phyloP scores from a whole-genome alignment of 2,888 invertebrate species.

The Oegoconia quadripuncta region DNA sequence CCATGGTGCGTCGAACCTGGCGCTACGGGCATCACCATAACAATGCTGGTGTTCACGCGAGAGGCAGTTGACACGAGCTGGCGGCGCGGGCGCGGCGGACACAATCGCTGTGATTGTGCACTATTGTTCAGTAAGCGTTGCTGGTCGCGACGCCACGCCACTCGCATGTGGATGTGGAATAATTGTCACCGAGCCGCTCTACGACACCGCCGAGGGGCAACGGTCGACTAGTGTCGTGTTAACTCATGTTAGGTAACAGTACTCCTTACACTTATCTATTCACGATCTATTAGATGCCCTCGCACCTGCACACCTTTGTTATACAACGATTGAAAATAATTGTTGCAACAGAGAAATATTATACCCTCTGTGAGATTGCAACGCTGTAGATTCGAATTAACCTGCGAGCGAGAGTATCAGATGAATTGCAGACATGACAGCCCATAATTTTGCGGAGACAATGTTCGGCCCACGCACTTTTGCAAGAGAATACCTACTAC shows the following conservation, averaged over 20 bases:
- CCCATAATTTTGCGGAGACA: conserved; percentile 10
- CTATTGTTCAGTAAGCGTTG: conserved; percentile 59
- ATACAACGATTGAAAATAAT: conserved; percentile 11
- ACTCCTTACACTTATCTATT: conserved; percentile 38
- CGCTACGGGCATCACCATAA: conserved; percentile 63
- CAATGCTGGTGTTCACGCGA: conserved; percentile 60
- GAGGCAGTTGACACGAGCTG: conserved; percentile 66
- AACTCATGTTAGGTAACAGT: conserved; percentile 39
- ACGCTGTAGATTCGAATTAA: neutral
- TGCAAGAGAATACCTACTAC: conserved; percentile 23
- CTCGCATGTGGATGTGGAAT: too few relatives aligned
- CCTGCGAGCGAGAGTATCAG: neutral
- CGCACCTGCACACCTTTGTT: conserved; percentile 18
- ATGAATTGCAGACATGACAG: conserved; percentile 8
- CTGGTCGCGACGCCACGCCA: conserved; percentile 20
- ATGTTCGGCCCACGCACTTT: conserved; percentile 21
- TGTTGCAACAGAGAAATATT: too few relatives aligned
- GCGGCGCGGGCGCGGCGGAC: conserved; percentile 35
- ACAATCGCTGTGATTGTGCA: conserved; percentile 65
- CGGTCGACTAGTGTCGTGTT: conserved; percentile 33
- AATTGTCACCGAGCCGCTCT: conserved; percentile 38
- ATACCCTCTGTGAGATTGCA: too few relatives aligned
- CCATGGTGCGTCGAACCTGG: conserved; percentile 54
- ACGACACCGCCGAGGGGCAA: conserved; percentile 38
- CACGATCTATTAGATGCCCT: conserved; percentile 28